Percentiles rank a stretch among this genome's conserved stretches.
Evolutionary conservation across 1,140 invertebrate species (phyloP).

Genomic region (Aplysia californica): DNA sequence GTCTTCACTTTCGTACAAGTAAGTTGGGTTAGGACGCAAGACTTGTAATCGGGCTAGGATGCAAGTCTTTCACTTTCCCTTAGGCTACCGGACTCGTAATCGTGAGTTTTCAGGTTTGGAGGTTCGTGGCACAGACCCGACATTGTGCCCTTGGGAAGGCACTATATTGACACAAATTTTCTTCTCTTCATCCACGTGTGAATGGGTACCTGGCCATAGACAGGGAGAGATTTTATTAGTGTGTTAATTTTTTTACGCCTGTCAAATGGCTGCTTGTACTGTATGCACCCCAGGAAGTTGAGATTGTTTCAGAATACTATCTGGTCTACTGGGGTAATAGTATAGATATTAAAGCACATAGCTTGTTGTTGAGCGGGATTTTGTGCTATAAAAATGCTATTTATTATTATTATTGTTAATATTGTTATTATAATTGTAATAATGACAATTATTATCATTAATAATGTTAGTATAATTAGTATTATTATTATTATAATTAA

Average conservation of each 20-base stretch:
- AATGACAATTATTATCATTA: neutral
- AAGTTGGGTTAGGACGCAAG: constrained; percentile 73
- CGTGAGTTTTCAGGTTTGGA: neutral
- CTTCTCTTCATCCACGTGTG: neutral
- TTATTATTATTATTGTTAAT: neutral
- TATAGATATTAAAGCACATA: too few relatives aligned
- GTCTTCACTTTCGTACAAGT: constrained; percentile 73
- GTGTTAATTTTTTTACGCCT: too few relatives aligned
- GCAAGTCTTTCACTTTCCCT: constrained; percentile 72
- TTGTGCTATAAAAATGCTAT: too few relatives aligned
- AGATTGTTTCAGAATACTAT: too few relatives aligned
- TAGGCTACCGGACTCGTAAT: constrained; percentile 51
- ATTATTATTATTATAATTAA: neutral
- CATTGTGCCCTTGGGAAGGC: neutral
- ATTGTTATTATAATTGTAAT: neutral
- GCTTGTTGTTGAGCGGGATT: too few relatives aligned
- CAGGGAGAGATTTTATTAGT: too few relatives aligned
- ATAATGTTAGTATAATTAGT: neutral
- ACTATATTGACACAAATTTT: neutral
- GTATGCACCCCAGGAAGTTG: too few relatives aligned
- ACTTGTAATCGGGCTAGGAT: constrained; percentile 75
- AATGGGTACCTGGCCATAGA: too few relatives aligned
- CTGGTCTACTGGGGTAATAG: too few relatives aligned
- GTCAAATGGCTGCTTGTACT: too few relatives aligned
- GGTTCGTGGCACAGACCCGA: neutral